Evolutionary conservation across 1,140 invertebrate species (phyloP).

Genomic region (Scaptomyza pallida): DNA sequence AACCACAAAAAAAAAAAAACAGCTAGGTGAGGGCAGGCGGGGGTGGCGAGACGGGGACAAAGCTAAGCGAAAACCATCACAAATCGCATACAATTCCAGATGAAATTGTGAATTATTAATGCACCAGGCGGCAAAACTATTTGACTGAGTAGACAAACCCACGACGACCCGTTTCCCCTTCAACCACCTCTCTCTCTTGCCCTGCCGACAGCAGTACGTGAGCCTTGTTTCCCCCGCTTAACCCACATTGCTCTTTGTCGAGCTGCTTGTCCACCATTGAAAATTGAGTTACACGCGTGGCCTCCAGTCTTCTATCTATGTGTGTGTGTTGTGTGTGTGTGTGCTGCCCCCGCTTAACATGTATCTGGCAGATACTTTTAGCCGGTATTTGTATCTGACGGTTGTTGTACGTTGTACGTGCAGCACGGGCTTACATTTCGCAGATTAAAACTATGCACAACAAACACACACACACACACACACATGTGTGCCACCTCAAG

Average conservation of each 20-base stretch:
- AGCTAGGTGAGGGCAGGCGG: slow-evolving; percentile 65
- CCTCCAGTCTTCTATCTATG: slow-evolving; percentile 24
- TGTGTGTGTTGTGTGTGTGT: slow-evolving; percentile 36
- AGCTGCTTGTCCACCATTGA: slow-evolving; percentile 64
- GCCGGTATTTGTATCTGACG: slow-evolving; percentile 37
- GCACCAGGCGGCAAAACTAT: slow-evolving; percentile 72
- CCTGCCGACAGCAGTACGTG: slow-evolving; percentile 39
- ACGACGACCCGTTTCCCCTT: slow-evolving; percentile 45
- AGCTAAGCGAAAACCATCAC: slow-evolving; percentile 79
- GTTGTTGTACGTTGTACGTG: slow-evolving; percentile 29
- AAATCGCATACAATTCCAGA: slow-evolving; percentile 82
- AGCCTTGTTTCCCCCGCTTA: slow-evolving; percentile 18
- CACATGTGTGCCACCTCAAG: slow-evolving; percentile 58
- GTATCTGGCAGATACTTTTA: slow-evolving; percentile 38
- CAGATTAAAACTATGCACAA: slow-evolving; percentile 65
- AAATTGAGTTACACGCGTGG: slow-evolving; percentile 80
- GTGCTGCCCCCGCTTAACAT: slow-evolving; percentile 29
- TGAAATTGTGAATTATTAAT: slow-evolving; percentile 84
- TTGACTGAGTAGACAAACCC: slow-evolving; percentile 80
- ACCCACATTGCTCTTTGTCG: slow-evolving; percentile 8
- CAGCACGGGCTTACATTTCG: slow-evolving; percentile 52
- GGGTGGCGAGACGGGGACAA: slow-evolving; percentile 23
- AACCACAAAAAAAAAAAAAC: slow-evolving; percentile 7
- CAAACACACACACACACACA: slow-evolving; percentile 21
- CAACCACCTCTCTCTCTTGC: not conserved